Evolutionary conservation across 2,113 vertebrate species (phyloP).

Genomic region (sheep (Ovis aries)): DNA sequence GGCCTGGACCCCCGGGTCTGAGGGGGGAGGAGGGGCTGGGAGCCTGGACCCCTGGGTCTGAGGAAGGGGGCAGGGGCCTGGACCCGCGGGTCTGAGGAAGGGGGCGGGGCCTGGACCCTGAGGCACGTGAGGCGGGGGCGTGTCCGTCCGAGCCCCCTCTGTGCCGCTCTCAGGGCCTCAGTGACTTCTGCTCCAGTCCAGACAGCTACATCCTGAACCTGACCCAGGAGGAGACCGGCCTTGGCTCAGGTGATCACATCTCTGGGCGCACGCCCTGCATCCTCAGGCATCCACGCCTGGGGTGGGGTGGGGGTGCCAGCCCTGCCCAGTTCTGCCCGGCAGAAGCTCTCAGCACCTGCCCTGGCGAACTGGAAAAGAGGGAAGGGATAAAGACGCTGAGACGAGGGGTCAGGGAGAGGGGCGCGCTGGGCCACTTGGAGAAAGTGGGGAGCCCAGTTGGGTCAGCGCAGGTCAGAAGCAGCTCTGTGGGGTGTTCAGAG

Average conservation of each 20-base stretch:
- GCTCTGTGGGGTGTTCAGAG: neutral
- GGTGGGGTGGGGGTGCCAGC: neutral
- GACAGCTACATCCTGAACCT: slow-evolving; percentile 89
- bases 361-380: neutral
- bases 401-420: neutral
- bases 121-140: fast-evolving
- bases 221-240: slow-evolving; percentile 86
- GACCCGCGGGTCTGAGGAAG: too few relatives aligned
- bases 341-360: neutral
- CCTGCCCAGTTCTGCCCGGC: neutral
- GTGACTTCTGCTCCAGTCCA: slow-evolving; percentile 91
- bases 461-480: neutral
- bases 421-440: neutral
- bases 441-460: neutral
- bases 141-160: neutral
- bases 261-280: neutral
- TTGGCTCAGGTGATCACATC: slow-evolving; percentile 84
- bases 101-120: too few relatives aligned
- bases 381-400: neutral
- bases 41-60: neutral
- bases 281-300: neutral
- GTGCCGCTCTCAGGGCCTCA: slow-evolving; percentile 83
- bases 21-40: too few relatives aligned
- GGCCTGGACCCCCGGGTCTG: neutral
- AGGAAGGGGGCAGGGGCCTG: neutral